Conservation (phyloP, 2,797 vertebrate genomes). For the Ptychobarbus kaznakovi region DNA sequence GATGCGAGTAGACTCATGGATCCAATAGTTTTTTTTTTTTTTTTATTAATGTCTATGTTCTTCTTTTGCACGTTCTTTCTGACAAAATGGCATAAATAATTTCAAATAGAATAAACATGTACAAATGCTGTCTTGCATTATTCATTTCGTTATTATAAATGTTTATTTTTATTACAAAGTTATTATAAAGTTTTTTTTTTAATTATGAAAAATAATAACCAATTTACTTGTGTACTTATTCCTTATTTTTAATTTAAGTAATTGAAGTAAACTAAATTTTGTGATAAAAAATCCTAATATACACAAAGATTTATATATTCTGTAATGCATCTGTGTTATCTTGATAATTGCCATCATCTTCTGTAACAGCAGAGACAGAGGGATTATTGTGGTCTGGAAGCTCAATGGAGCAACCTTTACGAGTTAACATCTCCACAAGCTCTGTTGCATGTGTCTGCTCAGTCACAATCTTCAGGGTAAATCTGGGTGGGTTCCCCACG, state of each 20-base stretch:
- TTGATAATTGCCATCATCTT: not conserved
- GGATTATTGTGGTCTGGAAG: not conserved
- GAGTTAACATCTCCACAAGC: constrained; percentile 53
- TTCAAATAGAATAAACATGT: not conserved
- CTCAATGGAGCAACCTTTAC: not conserved
- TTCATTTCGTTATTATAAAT: not conserved
- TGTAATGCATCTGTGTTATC: constrained; percentile 15
- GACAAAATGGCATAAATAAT: not conserved
- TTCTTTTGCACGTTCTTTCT: not conserved
- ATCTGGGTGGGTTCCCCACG: constrained; percentile 19
- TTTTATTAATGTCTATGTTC: not conserved
- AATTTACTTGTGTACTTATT: constrained; percentile 4
- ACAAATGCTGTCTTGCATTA: not conserved
- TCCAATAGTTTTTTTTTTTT: too few species aligned
- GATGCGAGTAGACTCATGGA: too few species aligned
- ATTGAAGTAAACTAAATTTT: not conserved
- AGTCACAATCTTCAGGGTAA: constrained; percentile 57
- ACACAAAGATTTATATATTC: not conserved
- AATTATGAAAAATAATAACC: not conserved
- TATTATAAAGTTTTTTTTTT: not conserved
- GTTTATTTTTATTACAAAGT: not conserved
- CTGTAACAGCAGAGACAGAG: not conserved
- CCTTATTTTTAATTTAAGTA: not conserved
- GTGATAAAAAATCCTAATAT: not conserved
- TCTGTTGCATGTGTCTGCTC: constrained; percentile 59